phyloP scores from a whole-genome alignment of 2,113 vertebrate species.

The Nothoprocta perdicaria region DNA sequence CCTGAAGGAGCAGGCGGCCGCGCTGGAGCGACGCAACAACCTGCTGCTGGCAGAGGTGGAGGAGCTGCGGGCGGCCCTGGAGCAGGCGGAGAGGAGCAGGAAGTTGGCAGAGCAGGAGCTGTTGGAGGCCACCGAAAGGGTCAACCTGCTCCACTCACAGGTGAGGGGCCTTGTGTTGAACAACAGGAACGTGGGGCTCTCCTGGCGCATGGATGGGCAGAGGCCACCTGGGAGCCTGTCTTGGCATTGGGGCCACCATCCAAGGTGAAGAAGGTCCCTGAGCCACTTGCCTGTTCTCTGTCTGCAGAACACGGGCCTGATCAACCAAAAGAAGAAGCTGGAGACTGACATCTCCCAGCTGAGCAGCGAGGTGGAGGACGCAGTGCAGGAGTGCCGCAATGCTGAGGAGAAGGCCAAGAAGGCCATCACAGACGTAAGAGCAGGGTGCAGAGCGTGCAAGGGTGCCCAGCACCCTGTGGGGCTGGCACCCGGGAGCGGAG shows the following conservation, averaged over 20 bases:
- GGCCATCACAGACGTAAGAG: constrained; percentile 91
- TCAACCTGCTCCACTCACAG: constrained; percentile 92
- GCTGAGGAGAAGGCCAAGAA: constrained; percentile 95
- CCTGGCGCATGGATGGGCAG: no score
- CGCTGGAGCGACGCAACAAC: constrained; percentile 86
- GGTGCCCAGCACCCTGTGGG: not conserved
- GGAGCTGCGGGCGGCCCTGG: constrained; percentile 85
- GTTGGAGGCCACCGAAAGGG: constrained; percentile 87
- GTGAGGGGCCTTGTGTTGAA: constrained; percentile 30
- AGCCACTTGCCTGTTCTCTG: not conserved
- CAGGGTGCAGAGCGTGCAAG: rapidly evolving
- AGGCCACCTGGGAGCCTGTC: not conserved
- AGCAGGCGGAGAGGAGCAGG: constrained; percentile 88
- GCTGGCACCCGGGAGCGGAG: not conserved
- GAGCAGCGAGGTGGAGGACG: constrained; percentile 88
- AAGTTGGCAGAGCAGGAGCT: constrained; percentile 92
- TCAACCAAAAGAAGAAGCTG: constrained; percentile 95
- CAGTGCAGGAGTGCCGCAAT: constrained; percentile 87
- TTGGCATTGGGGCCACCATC: rapidly evolving
- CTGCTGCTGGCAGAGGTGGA: constrained; percentile 87
- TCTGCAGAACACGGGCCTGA: constrained; percentile 87
- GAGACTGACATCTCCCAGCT: constrained; percentile 86
- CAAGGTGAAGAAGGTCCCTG: rapidly evolving
- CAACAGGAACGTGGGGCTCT: rapidly evolving
- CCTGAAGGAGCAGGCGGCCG: constrained; percentile 87